Conservation (phyloP, 1,140 invertebrate genomes). For the Microplitis mediator region DNA sequence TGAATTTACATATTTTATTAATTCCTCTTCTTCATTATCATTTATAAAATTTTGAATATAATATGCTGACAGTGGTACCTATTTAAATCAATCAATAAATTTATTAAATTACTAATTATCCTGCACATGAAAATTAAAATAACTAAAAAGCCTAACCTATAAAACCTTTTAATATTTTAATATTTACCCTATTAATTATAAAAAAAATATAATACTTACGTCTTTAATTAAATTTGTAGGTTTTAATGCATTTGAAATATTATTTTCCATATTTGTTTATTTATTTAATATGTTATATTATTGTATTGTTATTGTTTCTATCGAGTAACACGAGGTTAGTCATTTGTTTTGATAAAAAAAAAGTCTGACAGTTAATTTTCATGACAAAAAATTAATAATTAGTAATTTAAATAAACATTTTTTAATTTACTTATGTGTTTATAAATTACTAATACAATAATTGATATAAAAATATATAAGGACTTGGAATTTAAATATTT, state of each 20-base stretch:
- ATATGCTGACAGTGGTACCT: slow-evolving; percentile 76
- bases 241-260: neutral
- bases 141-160: neutral
- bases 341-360: too few species aligned
- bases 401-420: too few species aligned
- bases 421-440: too few species aligned
- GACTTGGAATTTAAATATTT: too few species aligned
- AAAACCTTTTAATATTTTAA: neutral
- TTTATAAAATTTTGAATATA: slow-evolving; percentile 94
- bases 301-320: neutral
- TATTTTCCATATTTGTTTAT: neutral
- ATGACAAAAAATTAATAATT: too few species aligned
- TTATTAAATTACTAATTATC: neutral
- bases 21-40: slow-evolving; percentile 76
- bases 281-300: neutral
- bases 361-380: too few species aligned
- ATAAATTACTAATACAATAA: too few species aligned
- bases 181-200: too few species aligned
- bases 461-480: too few species aligned
- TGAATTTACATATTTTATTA: slow-evolving; percentile 76
- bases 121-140: too few species aligned
- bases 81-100: neutral
- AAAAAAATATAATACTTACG: neutral
- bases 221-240: neutral
- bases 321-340: too few species aligned